Base-by-base conservation (phyloP, 2,113 vertebrate species). In the Oncorhynchus tshawytscha region DNA sequence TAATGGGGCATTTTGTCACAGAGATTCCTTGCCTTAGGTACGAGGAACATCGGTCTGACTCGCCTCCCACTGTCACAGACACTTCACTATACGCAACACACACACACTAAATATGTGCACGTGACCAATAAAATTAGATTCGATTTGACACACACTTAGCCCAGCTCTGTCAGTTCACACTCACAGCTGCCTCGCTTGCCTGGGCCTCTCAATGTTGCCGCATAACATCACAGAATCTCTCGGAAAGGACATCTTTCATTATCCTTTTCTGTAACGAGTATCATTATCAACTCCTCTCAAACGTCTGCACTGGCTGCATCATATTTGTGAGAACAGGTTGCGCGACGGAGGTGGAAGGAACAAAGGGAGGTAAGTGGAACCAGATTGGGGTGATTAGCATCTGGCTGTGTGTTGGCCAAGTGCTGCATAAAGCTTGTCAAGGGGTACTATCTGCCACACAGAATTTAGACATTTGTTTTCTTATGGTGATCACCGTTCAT, bases 171-270 rank as follows among this genome's bases (percentile, higher is more conserved):
- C 24, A 66, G 64, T 20, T 25, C 31, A 82, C 85, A 3, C 1
- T 84, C 82, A 85, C 86, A 84, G 76, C 86, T 91, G 86, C 71
- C 64, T 71, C 75, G 62, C 65, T 64, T 45, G 48, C 16, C 73
- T 74, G 20, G 80, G 80, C 29, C 75, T 81, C 75, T 87, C 88
- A 88, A 89, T 79, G 86, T 85, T 86, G 86, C 71, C 74, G 73
- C 22, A 34, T 92, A 90, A 92, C 90, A 91, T 92, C 90, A 92
- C 66, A 11, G 83, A 83, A 81, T 89, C 85, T 85, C 84, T 85
- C 84, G 81, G 34, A 72, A 49, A 74, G 65, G 73, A 45, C 81
- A 73, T 87, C 90, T 90, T 84, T 89, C 83, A 82, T 87, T 86
- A 77, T 85, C 70, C 70, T 86, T 85, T 80, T 85, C 79, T 67